Evolutionary conservation across 1,140 invertebrate genomes (phyloP).

Genomic region (Charaxes varanes): DNA sequence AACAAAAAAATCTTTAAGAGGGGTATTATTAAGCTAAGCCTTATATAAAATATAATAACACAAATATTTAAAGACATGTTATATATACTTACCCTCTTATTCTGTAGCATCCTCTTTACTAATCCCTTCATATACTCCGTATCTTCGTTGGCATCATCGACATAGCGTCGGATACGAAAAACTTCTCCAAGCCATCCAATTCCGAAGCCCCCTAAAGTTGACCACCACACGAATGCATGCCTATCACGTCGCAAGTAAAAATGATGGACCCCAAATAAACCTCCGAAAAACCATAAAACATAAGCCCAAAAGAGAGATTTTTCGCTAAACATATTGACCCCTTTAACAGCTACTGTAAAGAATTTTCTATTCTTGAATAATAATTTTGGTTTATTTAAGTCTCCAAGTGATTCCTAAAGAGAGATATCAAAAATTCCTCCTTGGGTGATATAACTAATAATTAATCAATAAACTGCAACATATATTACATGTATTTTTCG

Average conservation of each 20-base stretch:
- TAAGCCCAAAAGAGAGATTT: slow-evolving; percentile 86
- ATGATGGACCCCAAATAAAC: slow-evolving; percentile 92
- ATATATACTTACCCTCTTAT: slow-evolving; percentile 77
- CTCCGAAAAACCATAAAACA: slow-evolving; percentile 90
- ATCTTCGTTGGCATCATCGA: slow-evolving; percentile 90
- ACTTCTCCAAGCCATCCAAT: slow-evolving; percentile 91
- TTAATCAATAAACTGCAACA: too few species aligned
- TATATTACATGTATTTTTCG: too few species aligned
- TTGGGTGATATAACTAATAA: too few species aligned
- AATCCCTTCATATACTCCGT: slow-evolving; percentile 80
- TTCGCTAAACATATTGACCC: slow-evolving; percentile 29
- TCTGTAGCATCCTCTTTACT: slow-evolving; percentile 75
- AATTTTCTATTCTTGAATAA: too few species aligned
- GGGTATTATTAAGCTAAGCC: too few species aligned
- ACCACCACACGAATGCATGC: slow-evolving; percentile 94
- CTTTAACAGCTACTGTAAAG: slow-evolving; percentile 28
- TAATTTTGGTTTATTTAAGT: too few species aligned
- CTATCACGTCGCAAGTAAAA: slow-evolving; percentile 90
- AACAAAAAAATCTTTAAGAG: too few species aligned
- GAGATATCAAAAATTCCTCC: too few species aligned
- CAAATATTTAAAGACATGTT: too few species aligned
- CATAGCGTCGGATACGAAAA: slow-evolving; percentile 90
- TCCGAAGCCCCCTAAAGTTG: slow-evolving; percentile 90
- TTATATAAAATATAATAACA: too few species aligned
- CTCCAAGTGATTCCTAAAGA: too few species aligned